These are phyloP conservation scores for Berghia stephanieae DNA, from an alignment of 1,140 invertebrate species.

Conservation along the genomic window DNA sequence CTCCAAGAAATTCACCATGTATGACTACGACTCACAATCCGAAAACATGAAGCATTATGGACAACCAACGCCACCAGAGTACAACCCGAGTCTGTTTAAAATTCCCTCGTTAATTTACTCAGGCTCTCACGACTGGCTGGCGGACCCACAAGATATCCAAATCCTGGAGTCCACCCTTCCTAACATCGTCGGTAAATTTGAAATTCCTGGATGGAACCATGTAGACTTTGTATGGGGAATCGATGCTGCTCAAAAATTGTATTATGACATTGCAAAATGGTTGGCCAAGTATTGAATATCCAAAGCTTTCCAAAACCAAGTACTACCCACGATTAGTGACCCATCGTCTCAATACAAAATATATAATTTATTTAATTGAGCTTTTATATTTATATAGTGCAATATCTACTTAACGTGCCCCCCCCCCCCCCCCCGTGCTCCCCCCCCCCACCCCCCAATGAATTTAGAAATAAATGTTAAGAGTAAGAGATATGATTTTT, in stretches of 20 bases:
- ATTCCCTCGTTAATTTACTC: background rate
- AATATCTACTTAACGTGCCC: no score
- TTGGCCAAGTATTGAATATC: no score
- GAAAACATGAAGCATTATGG: background rate
- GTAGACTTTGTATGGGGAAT: slow-evolving; percentile 2
- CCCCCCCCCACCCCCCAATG: no score
- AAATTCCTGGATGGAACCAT: background rate
- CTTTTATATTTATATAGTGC: no score
- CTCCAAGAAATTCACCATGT: background rate
- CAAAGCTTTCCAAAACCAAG: no score
- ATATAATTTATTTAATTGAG: no score
- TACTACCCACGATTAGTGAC: no score
- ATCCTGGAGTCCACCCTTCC: background rate
- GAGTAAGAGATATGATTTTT: no score
- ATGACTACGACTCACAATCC: background rate
- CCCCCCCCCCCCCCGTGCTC: no score
- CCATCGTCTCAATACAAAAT: no score
- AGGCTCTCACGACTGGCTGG: background rate
- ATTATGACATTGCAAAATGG: background rate
- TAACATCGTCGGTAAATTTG: background rate
- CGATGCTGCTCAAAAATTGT: background rate
- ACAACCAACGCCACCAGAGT: background rate
- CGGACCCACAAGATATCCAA: background rate
- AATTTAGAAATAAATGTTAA: no score
- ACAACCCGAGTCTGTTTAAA: background rate